Percentiles rank a stretch among this genome's conserved stretches.
Evolutionary conservation across 2,888 invertebrate genomes (phyloP).

Genomic region (Idaea dimidiata): DNA sequence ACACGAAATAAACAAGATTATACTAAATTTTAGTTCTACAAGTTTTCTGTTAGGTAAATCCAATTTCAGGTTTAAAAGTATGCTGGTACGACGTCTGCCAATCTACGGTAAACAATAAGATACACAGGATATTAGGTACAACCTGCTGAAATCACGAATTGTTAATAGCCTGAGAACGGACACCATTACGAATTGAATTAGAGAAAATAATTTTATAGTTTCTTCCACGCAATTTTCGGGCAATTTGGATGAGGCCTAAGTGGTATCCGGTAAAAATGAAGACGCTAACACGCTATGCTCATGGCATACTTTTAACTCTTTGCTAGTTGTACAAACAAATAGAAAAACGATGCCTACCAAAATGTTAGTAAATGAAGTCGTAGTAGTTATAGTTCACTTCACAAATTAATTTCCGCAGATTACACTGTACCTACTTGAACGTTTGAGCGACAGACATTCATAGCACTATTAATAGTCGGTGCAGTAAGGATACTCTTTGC

Average conservation of each 20-base stretch:
- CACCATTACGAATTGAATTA: slow-evolving; percentile 43
- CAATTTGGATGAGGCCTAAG: slow-evolving; percentile 43
- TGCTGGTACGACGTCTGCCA: no score
- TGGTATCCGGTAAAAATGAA: slow-evolving; percentile 40
- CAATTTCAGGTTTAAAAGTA: no score
- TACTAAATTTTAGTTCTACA: no score
- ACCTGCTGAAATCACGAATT: slow-evolving; percentile 21
- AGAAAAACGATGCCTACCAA: slow-evolving; percentile 46
- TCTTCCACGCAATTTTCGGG: slow-evolving; percentile 43
- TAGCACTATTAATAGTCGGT: no score
- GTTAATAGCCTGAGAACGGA: slow-evolving; percentile 40
- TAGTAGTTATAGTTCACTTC: background rate
- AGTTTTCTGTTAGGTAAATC: no score
- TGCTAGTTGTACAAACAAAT: slow-evolving; percentile 52
- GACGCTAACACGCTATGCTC: slow-evolving; percentile 55
- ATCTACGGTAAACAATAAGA: background rate
- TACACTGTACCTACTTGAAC: no score
- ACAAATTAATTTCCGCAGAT: background rate
- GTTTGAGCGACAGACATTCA: no score
- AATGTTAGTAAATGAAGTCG: slow-evolving; percentile 28
- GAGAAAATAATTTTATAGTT: slow-evolving; percentile 39
- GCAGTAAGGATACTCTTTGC: no score
- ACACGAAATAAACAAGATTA: no score
- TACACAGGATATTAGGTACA: background rate
- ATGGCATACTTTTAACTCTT: slow-evolving; percentile 64